These are phyloP conservation scores for Anomalospiza imberbis DNA, from an alignment of 2,797 vertebrate species.

Conservation along the genomic window DNA sequence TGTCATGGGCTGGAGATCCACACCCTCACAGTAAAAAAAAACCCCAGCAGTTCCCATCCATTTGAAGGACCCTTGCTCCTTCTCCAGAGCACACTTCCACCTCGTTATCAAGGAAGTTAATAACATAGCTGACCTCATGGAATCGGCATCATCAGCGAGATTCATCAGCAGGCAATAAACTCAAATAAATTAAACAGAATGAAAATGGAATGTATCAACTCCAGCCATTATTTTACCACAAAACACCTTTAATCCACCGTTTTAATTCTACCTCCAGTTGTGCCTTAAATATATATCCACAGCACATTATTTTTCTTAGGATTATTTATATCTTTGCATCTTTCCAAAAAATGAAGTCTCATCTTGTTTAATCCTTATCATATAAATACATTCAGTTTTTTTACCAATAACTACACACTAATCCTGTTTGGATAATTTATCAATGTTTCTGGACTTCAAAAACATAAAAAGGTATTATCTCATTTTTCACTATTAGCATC, in stretches of 20 bases:
- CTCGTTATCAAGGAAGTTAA: background rate
- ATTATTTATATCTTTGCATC: constrained; percentile 14
- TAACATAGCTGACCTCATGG: background rate
- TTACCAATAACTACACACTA: background rate
- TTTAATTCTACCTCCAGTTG: constrained; percentile 39
- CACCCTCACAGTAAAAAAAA: background rate
- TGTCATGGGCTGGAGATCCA: background rate
- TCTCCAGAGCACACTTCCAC: background rate
- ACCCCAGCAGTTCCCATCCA: background rate
- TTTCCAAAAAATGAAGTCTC: background rate
- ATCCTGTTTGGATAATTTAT: constrained; percentile 39
- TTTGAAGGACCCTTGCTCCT: background rate
- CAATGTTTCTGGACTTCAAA: background rate
- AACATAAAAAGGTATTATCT: background rate
- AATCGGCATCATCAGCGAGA: background rate
- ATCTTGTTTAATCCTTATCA: constrained; percentile 2
- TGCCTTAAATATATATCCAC: background rate
- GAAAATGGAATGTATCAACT: constrained; percentile 36
- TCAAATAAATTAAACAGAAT: constrained; percentile 25
- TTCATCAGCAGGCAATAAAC: background rate
- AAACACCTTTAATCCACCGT: background rate
- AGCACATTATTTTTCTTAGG: background rate
- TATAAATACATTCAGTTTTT: background rate
- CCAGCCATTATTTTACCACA: constrained; percentile 15
- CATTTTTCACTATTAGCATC: background rate